A percentile compares a stretch with the other conserved stretches of the same genome.
Conservation (phyloP, 2,888 invertebrate genomes). For the Zhuqinia jingwanae region DNA sequence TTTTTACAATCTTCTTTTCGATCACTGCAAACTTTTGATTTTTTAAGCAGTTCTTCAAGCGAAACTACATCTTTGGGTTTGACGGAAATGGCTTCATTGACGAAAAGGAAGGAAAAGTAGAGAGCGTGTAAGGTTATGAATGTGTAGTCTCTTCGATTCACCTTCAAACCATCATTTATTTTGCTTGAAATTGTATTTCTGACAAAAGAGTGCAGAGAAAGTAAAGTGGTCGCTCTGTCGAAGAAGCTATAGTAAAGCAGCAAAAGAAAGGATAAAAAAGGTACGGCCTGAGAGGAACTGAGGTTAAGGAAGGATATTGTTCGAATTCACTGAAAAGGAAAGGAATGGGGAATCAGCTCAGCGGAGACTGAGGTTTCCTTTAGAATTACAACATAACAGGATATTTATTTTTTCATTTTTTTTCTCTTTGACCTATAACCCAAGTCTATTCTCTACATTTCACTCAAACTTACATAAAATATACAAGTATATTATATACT, state of each 20-base stretch:
- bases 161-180: constrained; percentile 3
- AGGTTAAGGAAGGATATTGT: neutral
- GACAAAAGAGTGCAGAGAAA: neutral
- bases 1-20: constrained; percentile 6
- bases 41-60: constrained; percentile 22
- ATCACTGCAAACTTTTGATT: neutral
- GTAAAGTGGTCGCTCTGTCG: no score
- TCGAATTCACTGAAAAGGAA: constrained; percentile 17
- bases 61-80: neutral
- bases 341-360: neutral
- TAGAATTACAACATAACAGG: neutral
- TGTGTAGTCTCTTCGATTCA: neutral
- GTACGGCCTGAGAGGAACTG: neutral
- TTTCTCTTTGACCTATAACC: no score
- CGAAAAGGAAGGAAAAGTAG: neutral
- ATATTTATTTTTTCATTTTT: no score
- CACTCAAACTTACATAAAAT: neutral
- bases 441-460: neutral
- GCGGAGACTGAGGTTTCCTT: neutral
- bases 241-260: no score
- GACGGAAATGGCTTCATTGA: constrained; percentile 12
- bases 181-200: neutral
- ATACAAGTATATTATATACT: no score
- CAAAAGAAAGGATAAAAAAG: no score
- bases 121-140: neutral